These are phyloP conservation scores for Chelonoidis abingdonii DNA, from an alignment of 2,113 vertebrate species.

Conservation along the genomic window DNA sequence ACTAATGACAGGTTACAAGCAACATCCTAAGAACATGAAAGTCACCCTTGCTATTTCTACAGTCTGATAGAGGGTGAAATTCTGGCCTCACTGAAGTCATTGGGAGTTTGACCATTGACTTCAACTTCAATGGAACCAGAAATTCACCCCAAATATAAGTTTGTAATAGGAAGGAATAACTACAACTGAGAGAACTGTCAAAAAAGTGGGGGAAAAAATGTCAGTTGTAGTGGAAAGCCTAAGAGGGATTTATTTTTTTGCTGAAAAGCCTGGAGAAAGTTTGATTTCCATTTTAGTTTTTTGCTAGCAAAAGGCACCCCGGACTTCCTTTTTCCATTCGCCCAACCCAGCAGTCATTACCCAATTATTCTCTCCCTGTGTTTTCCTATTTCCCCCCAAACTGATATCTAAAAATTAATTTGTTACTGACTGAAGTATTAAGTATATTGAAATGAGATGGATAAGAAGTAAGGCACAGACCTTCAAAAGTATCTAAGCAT, in stretches of 20 bases:
- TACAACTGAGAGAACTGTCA: background rate
- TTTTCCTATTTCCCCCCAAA: background rate
- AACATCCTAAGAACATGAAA: background rate
- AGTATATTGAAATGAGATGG: background rate
- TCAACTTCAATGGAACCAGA: background rate
- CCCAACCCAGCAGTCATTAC: background rate
- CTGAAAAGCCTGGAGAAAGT: background rate
- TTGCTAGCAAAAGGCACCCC: background rate
- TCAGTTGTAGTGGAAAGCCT: accelerated
- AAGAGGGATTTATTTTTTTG: background rate
- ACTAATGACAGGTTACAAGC: background rate
- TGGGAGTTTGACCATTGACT: background rate
- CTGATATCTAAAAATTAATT: background rate
- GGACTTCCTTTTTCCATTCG: background rate
- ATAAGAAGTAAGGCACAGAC: background rate
- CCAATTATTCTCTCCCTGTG: background rate
- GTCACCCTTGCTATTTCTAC: background rate
- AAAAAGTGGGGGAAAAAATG: background rate
- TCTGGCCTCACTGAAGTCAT: background rate
- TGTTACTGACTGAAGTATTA: accelerated
- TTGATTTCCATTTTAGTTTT: background rate
- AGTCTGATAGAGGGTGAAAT: background rate
- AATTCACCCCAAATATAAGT: background rate
- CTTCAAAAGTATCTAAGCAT: background rate
- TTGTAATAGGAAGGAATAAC: background rate